Base-by-base conservation (phyloP, 2,888 invertebrate genomes). In the Athalia cordata region DNA sequence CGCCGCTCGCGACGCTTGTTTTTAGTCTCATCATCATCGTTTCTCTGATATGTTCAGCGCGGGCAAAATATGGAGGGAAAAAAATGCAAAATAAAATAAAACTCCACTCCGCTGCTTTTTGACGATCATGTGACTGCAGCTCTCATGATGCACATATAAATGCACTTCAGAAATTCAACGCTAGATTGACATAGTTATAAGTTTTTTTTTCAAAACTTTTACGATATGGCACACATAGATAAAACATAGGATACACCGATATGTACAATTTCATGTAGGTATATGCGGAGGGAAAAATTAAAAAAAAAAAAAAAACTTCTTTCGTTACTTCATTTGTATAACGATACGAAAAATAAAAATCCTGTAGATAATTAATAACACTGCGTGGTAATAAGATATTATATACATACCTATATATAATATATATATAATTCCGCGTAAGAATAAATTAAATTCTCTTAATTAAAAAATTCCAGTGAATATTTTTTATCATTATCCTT, bases 151-250 rank as follows among this genome's bases (percentile, higher is more conserved):
- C 72, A 49, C 49, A 29, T n/a, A 29, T 29, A 29, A 29, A 29
- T 29, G 29, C 29, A 29, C 29, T 29, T 29, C 29, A 29, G 29
- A 29, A 29, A 29, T 29, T 29, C 29, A 0, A 29, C 29, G 29
- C 29, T 29, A 72, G 75, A 75, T 75, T 75, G 75, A 75, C 75
- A 50, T 75, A 75, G 75, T 75, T 75, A 75, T 75, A 75, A 75
- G 50, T 61, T 75, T 75, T 62, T 49, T 3, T 50, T n/a, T n/a
- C n/a, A 29, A 29, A 29, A 47, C 57, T 45, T 68, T 6, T n/a
- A 52, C 43, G 45, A 5, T 62, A 62, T n/a, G 11, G 7, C 62
- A 11, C 62, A 29, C 29, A 8, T 5, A 29, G 7, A 7, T 47
- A 57, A 55, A 65, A 65, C 29, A 45, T 59, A 1, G 2, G 15